Base-by-base conservation (phyloP, 2,113 vertebrate genomes). In the Pithys albifrons region DNA sequence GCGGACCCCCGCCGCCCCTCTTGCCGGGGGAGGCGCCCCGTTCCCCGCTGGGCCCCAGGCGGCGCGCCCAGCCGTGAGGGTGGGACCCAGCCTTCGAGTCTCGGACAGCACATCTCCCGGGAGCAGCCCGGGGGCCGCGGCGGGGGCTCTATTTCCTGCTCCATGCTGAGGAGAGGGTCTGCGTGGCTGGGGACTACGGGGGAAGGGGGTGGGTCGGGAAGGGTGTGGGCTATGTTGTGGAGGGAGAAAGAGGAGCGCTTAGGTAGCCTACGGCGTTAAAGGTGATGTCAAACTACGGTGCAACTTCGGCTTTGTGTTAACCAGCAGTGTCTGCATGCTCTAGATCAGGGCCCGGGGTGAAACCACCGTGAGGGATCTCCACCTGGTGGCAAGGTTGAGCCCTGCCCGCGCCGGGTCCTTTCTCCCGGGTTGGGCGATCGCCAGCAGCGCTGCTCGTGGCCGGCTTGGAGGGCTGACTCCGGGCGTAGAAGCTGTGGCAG, bases 321-420 rank as follows among this genome's bases (percentile, higher is more conserved):
- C 64, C 65, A 39, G 83, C 35, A 18, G 39, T 74, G 2, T 3
- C 67, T 92, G 90, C 51, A 29, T 6, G 76, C 69, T 55, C 14
- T 58, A 0, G 35, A 12, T 62, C n/a, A 6, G 49, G 85, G 94
- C 71, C 55, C 2, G 0, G 4, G 29, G 39, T 58, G 49, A 64
- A 64, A 24, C 27, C 39, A 5, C 70, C 90, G 8, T 19, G 14
- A 25, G 52, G 78, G 12, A 57, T 93, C 94, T 82, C 94, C 94
- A 94, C 88, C 95, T 96, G 88, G 90, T 57, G 95, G 96, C 70
- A 31, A 89, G 91, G 77, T 3, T 49, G 49, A 29, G 84, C 7
- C 28, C 22, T 57, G 76, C 59, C n/a, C 11, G 48, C 8, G 2
- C 54, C 8, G 22, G 25, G 6, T 49, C 25, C 14, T 19, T 10